Conservation (phyloP, 1,140 invertebrate species). For the Agraylea sexmaculata region DNA sequence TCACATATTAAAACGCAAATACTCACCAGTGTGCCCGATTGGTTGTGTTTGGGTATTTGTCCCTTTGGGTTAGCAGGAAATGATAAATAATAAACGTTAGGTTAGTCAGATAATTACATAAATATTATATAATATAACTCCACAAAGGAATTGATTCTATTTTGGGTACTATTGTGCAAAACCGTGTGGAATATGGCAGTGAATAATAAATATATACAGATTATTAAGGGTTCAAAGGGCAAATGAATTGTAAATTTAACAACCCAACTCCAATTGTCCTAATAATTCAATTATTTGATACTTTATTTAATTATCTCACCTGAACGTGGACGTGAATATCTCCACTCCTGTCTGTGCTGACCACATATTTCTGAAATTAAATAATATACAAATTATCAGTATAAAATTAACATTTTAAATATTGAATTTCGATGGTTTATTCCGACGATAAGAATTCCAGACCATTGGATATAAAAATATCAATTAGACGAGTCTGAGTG, state of each 20-base stretch:
- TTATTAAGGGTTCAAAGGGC: constrained; percentile 7
- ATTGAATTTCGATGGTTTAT: no score
- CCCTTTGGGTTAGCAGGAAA: constrained; percentile 19
- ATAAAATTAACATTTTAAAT: no score
- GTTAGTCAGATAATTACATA: no score
- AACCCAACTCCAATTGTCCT: constrained; percentile 6
- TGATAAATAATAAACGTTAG: constrained; percentile 1
- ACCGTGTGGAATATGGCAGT: no score
- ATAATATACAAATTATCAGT: constrained; percentile 14
- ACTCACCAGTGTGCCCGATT: constrained; percentile 5
- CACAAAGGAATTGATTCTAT: constrained; percentile 1
- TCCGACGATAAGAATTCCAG: no score
- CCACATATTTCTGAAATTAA: constrained; percentile 55
- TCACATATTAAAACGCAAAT: no score
- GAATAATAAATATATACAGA: constrained; percentile 8
- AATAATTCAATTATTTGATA: constrained; percentile 8
- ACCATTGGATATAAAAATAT: no score
- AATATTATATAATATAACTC: not conserved
- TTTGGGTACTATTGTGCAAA: not conserved
- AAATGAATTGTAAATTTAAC: constrained; percentile 4
- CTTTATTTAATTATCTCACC: constrained; percentile 37
- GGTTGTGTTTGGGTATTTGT: constrained; percentile 19
- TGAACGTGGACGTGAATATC: constrained; percentile 56
- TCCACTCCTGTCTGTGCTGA: constrained; percentile 56
- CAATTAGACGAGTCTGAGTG: no score